A percentile compares a stretch with the other conserved stretches of the same genome.
These are phyloP conservation scores for Drosophila littoralis DNA, from an alignment of 1,140 invertebrate species.

Conservation along the genomic window DNA sequence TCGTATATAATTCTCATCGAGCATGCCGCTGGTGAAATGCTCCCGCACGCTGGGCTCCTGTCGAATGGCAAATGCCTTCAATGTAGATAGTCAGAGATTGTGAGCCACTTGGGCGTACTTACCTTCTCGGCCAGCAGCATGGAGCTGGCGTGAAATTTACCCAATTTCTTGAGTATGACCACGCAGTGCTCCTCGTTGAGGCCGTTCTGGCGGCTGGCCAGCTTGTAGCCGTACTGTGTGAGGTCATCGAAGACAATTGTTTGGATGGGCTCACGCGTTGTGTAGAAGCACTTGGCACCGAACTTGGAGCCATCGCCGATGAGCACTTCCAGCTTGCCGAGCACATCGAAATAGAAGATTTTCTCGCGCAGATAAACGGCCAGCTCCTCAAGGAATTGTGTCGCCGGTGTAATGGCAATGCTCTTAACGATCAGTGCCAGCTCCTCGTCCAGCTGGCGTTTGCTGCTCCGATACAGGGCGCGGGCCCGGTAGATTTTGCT, in stretches of 20 bases:
- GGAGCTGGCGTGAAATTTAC: constrained; percentile 79
- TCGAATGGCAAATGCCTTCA: not conserved
- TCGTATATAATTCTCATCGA: constrained; percentile 77
- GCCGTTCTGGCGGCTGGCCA: constrained; percentile 75
- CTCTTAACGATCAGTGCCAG: constrained; percentile 77
- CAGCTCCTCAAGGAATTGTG: constrained; percentile 79
- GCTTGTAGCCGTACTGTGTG: constrained; percentile 76
- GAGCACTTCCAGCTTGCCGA: constrained; percentile 75
- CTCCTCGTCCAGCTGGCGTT: constrained; percentile 74
- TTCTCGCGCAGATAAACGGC: constrained; percentile 78
- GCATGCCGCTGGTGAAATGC: constrained; percentile 74
- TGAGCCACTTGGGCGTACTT: not conserved
- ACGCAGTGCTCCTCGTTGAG: constrained; percentile 80
- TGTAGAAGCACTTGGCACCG: constrained; percentile 76
- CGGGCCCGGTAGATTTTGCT: constrained; percentile 78
- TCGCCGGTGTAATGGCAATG: constrained; percentile 79
- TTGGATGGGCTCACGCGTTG: constrained; percentile 73
- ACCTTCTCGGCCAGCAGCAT: constrained; percentile 77
- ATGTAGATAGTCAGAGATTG: not conserved
- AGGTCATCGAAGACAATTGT: constrained; percentile 84
- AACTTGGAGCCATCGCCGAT: constrained; percentile 75
- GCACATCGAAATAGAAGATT: constrained; percentile 80
- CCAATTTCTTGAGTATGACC: constrained; percentile 71
- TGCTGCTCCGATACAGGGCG: constrained; percentile 71
- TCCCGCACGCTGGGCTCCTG: constrained; percentile 68